Evolutionary conservation across 2,113 vertebrate genomes (phyloP).

Genomic region (Hypocryptadius cinnamomeus): DNA sequence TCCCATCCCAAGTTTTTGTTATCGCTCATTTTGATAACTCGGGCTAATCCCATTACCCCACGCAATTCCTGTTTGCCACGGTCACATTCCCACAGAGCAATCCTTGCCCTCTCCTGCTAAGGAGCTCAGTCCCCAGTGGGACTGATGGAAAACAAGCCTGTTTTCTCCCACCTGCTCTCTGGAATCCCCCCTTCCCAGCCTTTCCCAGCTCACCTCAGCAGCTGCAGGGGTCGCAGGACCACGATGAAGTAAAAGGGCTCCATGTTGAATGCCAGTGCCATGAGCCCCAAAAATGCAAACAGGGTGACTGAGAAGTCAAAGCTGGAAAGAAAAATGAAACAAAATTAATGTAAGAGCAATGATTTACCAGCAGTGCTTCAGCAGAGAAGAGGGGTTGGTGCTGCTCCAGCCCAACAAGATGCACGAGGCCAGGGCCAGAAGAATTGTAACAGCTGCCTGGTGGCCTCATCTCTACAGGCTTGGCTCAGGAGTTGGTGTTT

Average conservation of each 20-base stretch:
- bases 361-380: neutral
- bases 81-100: slow-evolving; percentile 9
- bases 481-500: neutral
- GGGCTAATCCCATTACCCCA: slow-evolving; percentile 37
- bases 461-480: neutral
- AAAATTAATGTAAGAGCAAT: neutral
- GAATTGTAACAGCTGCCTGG: neutral
- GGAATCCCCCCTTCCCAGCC: neutral
- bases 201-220: slow-evolving; percentile 78
- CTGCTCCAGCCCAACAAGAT: neutral
- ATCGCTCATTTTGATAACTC: neutral
- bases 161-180: neutral
- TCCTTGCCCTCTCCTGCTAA: slow-evolving; percentile 12
- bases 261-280: slow-evolving; percentile 88
- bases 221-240: slow-evolving; percentile 88
- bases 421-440: neutral
- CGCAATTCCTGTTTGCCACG: neutral
- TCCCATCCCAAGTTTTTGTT: slow-evolving; percentile 51
- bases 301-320: slow-evolving; percentile 94
- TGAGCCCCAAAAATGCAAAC: slow-evolving; percentile 90
- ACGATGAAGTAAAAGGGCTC: slow-evolving; percentile 97
- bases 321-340: slow-evolving; percentile 50
- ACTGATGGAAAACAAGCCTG: neutral
- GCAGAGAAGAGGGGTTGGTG: neutral
- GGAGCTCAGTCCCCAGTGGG: neutral